phyloP scores from a whole-genome alignment of 2,113 vertebrate genomes.

The Indicator maculatus region DNA sequence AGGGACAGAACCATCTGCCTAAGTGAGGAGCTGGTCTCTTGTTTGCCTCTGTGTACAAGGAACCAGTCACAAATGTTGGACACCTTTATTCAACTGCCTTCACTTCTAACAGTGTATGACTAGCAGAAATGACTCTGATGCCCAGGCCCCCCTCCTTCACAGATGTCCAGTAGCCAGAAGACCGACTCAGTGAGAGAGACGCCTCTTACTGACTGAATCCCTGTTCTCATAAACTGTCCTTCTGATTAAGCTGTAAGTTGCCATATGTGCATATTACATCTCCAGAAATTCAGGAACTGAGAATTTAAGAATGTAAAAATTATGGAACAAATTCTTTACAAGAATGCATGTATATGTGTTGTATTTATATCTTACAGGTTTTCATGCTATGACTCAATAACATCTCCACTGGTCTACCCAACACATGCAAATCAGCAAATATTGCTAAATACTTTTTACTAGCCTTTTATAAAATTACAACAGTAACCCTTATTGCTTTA shows the following conservation, averaged over 20 bases:
- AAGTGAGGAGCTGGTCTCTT: neutral
- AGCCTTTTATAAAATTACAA: neutral
- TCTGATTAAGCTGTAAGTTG: neutral
- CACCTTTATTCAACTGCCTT: neutral
- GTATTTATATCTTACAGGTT: neutral
- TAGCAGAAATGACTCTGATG: neutral
- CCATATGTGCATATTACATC: neutral
- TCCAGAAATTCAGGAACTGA: neutral
- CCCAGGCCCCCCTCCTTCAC: neutral
- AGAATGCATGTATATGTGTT: neutral
- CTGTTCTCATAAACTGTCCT: neutral
- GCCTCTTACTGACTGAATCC: neutral
- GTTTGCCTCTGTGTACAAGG: neutral
- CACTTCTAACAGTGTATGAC: neutral
- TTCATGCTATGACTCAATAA: neutral
- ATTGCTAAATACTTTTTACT: neutral
- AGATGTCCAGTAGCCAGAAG: neutral
- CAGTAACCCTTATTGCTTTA: neutral
- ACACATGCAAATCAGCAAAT: neutral
- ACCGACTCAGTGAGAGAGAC: neutral
- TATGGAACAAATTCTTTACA: neutral
- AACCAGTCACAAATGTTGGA: neutral
- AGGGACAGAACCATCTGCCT: slow-evolving; percentile 7
- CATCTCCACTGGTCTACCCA: neutral
- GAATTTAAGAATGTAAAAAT: neutral